Base-by-base conservation (phyloP, 2,888 invertebrate genomes). In the Priocnemis perturbator region DNA sequence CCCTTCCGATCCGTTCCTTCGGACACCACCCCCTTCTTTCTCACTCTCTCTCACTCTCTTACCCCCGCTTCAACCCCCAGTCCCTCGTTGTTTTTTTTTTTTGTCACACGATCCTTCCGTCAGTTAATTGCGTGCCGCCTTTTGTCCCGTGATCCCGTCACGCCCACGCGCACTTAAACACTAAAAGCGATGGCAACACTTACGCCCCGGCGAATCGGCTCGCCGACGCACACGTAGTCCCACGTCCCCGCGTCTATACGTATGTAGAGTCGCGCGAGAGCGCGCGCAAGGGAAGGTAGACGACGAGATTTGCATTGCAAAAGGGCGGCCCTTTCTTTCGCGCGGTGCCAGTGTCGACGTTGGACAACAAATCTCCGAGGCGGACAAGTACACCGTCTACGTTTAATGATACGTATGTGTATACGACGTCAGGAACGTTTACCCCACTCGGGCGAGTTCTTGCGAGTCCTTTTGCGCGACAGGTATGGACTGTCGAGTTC, bases 161-260 rank as follows among this genome's bases (percentile, higher is more conserved):
- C 71, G 79, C 64, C 69, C 62, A 52, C 68, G 60, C 67, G 65
- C 64, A 60, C 73, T 79, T 81, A 79, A 71, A 73, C 63, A 53
- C 74, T 79, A 79, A 75, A 73, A 68, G 73, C 81, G 79, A 77
- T 71, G 81, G 76, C 80, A 80, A 81, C 81, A 72, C 64, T 73
- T 69, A 58, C 52, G 15, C 7, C 52, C 59, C 64, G 57, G 11
- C 17, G 60, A 65, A 19, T 30, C 65, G n/a, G 52, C n/a, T 58
- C 19, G 56, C 2, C 21, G 11, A 26, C 23, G 23, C 2, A 14
- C 30, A 17, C 9, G 56, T 17, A 21, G 19, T n/a, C n/a, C n/a
- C n/a, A n/a, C n/a, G n/a, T n/a, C n/a, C n/a, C n/a, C n/a, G n/a
- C n/a, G n/a, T n/a, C n/a, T n/a, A n/a, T n/a, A n/a, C n/a, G n/a